Percentiles rank a stretch among this genome's conserved stretches.
These are phyloP conservation scores for Scaptomyza caliginosa DNA, from an alignment of 2,888 invertebrate species.

Conservation along the genomic window DNA sequence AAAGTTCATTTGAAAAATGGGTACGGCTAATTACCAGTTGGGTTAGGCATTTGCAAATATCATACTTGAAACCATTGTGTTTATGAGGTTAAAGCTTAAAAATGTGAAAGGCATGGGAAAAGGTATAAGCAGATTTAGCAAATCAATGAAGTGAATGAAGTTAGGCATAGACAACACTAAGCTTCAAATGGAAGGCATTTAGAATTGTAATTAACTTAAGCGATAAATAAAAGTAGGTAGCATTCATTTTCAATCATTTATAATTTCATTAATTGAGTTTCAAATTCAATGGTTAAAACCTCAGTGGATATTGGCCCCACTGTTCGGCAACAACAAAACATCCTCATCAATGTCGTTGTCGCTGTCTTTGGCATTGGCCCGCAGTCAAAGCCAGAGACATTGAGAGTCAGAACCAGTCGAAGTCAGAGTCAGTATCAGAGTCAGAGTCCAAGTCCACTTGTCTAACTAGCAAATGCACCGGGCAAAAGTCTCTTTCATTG, in stretches of 20 bases:
- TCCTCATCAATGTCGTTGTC: conserved; percentile 74
- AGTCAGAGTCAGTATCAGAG: conserved; percentile 13
- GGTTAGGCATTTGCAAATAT: conserved; percentile 41
- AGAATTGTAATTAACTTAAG: conserved; percentile 35
- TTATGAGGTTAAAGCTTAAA: conserved; percentile 14
- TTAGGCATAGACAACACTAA: conserved; percentile 18
- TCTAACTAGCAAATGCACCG: conserved; percentile 47
- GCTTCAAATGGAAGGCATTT: conserved; percentile 25
- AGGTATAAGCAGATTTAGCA: conserved; percentile 7
- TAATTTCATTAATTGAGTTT: conserved; percentile 2
- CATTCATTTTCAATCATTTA: conserved; percentile 1
- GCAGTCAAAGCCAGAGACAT: conserved; percentile 43
- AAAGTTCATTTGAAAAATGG: conserved; percentile 39
- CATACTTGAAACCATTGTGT: conserved; percentile 13
- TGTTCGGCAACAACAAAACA: conserved; percentile 60
- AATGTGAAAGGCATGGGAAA: conserved; percentile 47
- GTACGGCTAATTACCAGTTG: conserved; percentile 46
- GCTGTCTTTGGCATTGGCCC: conserved; percentile 40
- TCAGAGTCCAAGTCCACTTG: conserved; percentile 40
- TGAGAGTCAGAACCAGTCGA: conserved; percentile 35
- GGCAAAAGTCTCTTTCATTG: conserved; percentile 29
- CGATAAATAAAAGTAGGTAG: conserved; percentile 12
- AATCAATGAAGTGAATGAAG: background rate
- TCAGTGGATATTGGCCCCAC: conserved; percentile 40
- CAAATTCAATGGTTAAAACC: background rate